Evolutionary conservation across 2,888 invertebrate species (phyloP), one percentile per base, ranked within the genome.

Genomic region (Oxycera nigricornis): DNA sequence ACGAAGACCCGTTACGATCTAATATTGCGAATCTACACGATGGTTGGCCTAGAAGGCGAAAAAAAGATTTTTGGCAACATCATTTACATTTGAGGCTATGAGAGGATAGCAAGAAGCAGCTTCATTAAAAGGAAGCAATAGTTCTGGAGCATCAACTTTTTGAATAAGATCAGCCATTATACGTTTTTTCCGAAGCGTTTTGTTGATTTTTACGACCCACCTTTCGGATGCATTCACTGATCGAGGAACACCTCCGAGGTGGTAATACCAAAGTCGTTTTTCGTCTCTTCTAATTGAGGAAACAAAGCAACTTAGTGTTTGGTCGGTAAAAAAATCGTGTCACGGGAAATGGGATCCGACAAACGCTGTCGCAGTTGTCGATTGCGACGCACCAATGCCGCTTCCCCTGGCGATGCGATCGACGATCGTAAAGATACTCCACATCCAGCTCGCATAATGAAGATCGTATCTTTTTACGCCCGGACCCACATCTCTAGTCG

Each of bases 71-170:
- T 41, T 41, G 24, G 65, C 41, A 31, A 11, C 30, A 55, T 70
- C 31, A 55, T 68, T 68, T 68, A 28, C 68, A 68, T 68, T 14
- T 30, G n/a, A n/a, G n/a, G n/a, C n/a, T n/a, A n/a, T n/a, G n/a
- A n/a, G n/a, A n/a, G n/a, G n/a, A n/a, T n/a, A n/a, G n/a, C n/a
- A n/a, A n/a, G n/a, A n/a, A n/a, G n/a, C n/a, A n/a, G n/a, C n/a
- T n/a, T n/a, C n/a, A n/a, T n/a, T n/a, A n/a, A n/a, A n/a, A n/a
- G n/a, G n/a, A n/a, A n/a, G n/a, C n/a, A n/a, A n/a, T n/a, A n/a
- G n/a, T n/a, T n/a, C n/a, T n/a, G n/a, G n/a, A n/a, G n/a, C n/a
- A n/a, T n/a, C n/a, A n/a, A n/a, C n/a, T n/a, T n/a, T n/a, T n/a
- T n/a, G n/a, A n/a, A n/a, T n/a, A n/a, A n/a, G n/a, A n/a, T n/a